A percentile compares a stretch with the other conserved stretches of the same genome.
Conservation (phyloP, 2,797 vertebrate species). For the Prionace glauca region DNA sequence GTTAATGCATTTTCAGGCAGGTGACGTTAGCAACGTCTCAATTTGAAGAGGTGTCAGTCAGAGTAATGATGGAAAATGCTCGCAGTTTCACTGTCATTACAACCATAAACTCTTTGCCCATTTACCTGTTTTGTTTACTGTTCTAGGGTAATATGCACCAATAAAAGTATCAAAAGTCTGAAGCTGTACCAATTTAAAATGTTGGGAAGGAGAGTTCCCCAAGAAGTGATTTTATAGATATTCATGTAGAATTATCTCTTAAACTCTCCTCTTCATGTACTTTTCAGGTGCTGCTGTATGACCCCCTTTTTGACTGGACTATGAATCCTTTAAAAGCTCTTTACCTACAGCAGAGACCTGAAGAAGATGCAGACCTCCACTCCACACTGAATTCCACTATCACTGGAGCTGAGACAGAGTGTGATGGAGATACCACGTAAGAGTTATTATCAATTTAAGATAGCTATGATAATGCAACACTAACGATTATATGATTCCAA, state of each 20-base stretch:
- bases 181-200: slow-evolving; percentile 7
- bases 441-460: background rate
- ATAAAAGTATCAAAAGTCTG: background rate
- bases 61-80: background rate
- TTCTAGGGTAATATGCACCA: background rate
- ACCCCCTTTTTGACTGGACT: slow-evolving; percentile 96
- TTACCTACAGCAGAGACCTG: slow-evolving; percentile 79
- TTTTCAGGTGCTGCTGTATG: slow-evolving; percentile 83
- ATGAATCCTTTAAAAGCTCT: slow-evolving; percentile 96
- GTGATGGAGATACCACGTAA: slow-evolving; percentile 72
- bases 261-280: background rate
- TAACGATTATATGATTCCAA: background rate
- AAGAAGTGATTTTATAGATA: background rate
- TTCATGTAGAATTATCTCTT: background rate
- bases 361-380: slow-evolving; percentile 83
- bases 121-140: background rate
- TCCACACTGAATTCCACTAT: slow-evolving; percentile 63
- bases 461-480: background rate
- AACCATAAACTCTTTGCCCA: background rate
- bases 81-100: background rate
- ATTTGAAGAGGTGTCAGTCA: background rate
- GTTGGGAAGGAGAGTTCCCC: background rate
- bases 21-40: background rate
- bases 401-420: slow-evolving; percentile 59
- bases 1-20: no score